Evolutionary conservation across 2,888 invertebrate genomes (phyloP), one percentile per base, ranked within the genome.

Genomic region (Galeopsomyia nigrocyanea): DNA sequence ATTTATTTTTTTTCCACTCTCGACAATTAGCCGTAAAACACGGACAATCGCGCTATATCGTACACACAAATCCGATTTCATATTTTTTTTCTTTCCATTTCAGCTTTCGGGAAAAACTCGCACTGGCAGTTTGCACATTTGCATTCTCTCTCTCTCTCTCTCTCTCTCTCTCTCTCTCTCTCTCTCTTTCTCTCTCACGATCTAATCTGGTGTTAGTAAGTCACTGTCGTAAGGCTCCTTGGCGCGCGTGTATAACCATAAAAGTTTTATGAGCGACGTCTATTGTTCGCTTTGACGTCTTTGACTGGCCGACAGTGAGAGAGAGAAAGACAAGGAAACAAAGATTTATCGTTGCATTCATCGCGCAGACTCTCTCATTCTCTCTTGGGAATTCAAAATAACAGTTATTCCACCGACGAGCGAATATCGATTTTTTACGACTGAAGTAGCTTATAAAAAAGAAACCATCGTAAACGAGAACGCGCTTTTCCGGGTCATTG

Each of bases 121-220:
- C 31, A n/a, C 49, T 31, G 61, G 50, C 31, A 63, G 5, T 19
- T 21, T 49, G 47, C n/a, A 75, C 62, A 77, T 78, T 78, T 78
- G 76, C 77, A 77, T 77, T 72, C 63, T 71, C 64, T 51, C 60
- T 77, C n/a, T n/a, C n/a, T n/a, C n/a, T n/a, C n/a, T n/a, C n/a
- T n/a, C n/a, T n/a, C n/a, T n/a, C n/a, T n/a, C n/a, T n/a, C n/a
- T n/a, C n/a, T n/a, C n/a, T n/a, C n/a, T n/a, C n/a, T n/a, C n/a
- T n/a, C n/a, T n/a, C n/a, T n/a, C n/a, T n/a, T n/a, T n/a, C n/a
- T n/a, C n/a, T n/a, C n/a, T 69, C 75, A 66, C 77, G 76, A 78
- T 77, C 78, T 78, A 78, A 78, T 77, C 77, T 75, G 71, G 64
- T 58, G 75, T 68, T 70, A 51, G 70, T 69, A 71, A 68, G 65